Evolutionary conservation across 2,888 invertebrate genomes (phyloP), one percentile per base, ranked within the genome.

Genomic region (Tetragonula carbonaria): DNA sequence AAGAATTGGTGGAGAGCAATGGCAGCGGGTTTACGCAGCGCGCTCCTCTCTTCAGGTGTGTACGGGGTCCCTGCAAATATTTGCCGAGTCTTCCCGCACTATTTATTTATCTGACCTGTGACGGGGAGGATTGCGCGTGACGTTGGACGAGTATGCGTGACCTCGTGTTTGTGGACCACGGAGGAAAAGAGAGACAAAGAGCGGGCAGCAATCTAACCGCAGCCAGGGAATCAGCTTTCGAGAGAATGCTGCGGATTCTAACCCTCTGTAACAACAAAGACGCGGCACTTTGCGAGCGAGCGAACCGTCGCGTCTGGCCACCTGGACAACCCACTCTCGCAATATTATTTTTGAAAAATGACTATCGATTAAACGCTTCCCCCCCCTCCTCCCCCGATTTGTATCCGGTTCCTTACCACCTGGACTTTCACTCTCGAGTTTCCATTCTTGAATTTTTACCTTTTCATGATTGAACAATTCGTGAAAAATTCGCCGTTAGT

Each of bases 91-190:
- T 88, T 87, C 85, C 90, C 86, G 88, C 83, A 72, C 90, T 90
- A 91, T 91, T 91, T 91, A 91, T 91, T 91, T 91, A 90, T 89
- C 90, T 85, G 90, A 86, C 87, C 90, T 74, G 86, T 62, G 57
- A 70, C 82, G 70, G 84, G 21, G 81, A 2, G 87, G 87, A 86
- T 86, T 80, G 86, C 82, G 82, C 84, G 84, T 78, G 85, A 85
- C 86, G 78, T 74, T 74, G 80, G 38, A 21, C 63, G 62, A 38
- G 78, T 80, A 62, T 84, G 77, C 78, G 67, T 65, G 78, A 74
- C 78, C 59, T 28, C 23, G 57, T 78, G 81, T 85, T 81, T 75
- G 85, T 73, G 62, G 23, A 65, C 23, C 67, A 13, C 72, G 45
- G 45, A 70, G 67, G 67, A 73, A 72, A 76, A 80, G 80, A 80